phyloP scores from a whole-genome alignment of 2,888 invertebrate species.

The Creontiades dilutus region DNA sequence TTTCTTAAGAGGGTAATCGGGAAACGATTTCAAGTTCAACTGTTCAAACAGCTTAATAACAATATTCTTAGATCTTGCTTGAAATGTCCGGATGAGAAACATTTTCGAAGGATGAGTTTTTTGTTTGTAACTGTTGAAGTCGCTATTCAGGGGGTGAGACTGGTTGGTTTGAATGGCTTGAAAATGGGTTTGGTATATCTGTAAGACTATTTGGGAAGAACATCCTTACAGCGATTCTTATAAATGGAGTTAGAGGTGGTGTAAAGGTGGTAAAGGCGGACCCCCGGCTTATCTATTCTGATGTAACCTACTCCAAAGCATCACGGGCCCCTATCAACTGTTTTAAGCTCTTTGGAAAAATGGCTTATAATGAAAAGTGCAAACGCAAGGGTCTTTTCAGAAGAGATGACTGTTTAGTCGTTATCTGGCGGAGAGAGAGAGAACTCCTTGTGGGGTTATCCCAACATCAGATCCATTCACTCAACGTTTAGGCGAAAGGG shows the following conservation, averaged over 20 bases:
- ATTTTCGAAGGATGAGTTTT: too few species aligned
- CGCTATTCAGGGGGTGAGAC: too few species aligned
- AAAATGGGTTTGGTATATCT: not conserved
- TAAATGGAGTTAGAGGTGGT: too few species aligned
- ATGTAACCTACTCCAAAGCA: not conserved
- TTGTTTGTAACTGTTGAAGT: too few species aligned
- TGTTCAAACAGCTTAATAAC: too few species aligned
- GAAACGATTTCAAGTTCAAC: too few species aligned
- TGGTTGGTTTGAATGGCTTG: not conserved
- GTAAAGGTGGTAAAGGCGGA: not conserved
- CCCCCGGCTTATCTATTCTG: not conserved
- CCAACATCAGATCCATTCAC: not conserved
- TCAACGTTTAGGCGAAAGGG: not conserved
- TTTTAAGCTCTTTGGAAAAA: not conserved
- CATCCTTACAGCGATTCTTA: not conserved
- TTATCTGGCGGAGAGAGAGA: not conserved
- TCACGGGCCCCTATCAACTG: not conserved
- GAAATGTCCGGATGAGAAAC: too few species aligned
- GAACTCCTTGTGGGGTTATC: not conserved
- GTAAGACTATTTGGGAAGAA: not conserved
- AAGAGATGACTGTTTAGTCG: not conserved
- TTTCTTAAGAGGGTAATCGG: too few species aligned
- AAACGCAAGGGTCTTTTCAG: not conserved
- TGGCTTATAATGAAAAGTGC: conserved; percentile 1
- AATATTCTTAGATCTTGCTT: too few species aligned